Percentiles rank a stretch among this genome's conserved stretches.
phyloP scores from a whole-genome alignment of 2,797 vertebrate genomes.

The Sebastes iracundus region DNA sequence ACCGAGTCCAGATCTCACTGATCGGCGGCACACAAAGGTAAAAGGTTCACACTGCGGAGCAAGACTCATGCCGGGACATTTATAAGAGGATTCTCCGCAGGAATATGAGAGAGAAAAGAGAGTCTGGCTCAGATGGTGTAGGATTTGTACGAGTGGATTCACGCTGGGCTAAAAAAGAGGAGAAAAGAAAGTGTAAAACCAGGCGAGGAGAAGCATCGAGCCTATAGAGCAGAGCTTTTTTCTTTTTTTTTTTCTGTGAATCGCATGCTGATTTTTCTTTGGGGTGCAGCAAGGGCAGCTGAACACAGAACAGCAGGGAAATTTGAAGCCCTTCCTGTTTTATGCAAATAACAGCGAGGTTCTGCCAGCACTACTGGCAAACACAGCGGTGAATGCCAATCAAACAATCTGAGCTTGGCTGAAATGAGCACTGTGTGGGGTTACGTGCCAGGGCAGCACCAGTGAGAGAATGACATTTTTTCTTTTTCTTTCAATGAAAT shows the following conservation, averaged over 20 bases:
- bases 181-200: conserved; percentile 37
- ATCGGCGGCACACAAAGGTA: conserved; percentile 40
- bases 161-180: conserved; percentile 42
- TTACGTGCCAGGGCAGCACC: conserved; percentile 32
- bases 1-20: conserved; percentile 49
- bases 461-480: background rate
- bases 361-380: conserved; percentile 61
- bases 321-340: conserved; percentile 47
- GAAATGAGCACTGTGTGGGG: conserved; percentile 30
- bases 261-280: conserved; percentile 41
- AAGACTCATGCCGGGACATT: conserved; percentile 21
- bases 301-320: conserved; percentile 45
- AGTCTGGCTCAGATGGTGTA: conserved; percentile 11
- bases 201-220: background rate
- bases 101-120: conserved; percentile 13
- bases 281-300: conserved; percentile 31
- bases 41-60: conserved; percentile 39
- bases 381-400: conserved; percentile 57
- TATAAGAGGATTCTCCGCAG: conserved; percentile 52
- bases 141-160: conserved; percentile 56
- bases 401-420: conserved; percentile 56
- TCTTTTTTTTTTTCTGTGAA: conserved; percentile 5
- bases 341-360: conserved; percentile 56
- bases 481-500: background rate
- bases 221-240: background rate